Evolutionary conservation across 1,140 invertebrate genomes (phyloP), one percentile per base, ranked within the genome.

Genomic region (Pachyrhynchus sulphureomaculatus): DNA sequence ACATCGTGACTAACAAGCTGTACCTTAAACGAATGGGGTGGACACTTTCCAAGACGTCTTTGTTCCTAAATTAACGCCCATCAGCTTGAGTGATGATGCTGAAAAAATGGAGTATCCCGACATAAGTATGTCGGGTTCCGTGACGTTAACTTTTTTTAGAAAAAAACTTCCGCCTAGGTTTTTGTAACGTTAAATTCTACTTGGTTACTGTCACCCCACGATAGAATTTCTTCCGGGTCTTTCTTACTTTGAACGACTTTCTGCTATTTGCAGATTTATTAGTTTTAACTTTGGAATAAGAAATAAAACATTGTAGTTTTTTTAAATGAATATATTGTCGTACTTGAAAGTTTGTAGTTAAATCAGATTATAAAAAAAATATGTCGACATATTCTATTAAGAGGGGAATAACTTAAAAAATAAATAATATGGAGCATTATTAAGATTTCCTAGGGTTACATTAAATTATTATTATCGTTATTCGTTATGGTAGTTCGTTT

Each of bases 401-500:
- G 51, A 32, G 21, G n/a, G n/a, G 17, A 44, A 44, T 58, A 49
- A 58, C 55, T 58, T 58, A n/a, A 58, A 52, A 42, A 59, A 49
- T 42, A 34, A 59, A 33, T 51, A 33, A n/a, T n/a, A 32, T 4
- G 29, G 32, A 41, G 20, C 24, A 32, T 32, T 36, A 17, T n/a
- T 39, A 44, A 58, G 41, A 52, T 58, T 59, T 15, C 29, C 45
- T 58, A 58, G 4, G 26, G 39, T 44, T 44, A 44, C 15, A n/a
- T 36, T 47, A 37, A 44, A 17, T 49, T 17, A 49, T 29, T 48
- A 52, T n/a, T 48, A 12, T 12, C 5, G 5, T 32, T 6, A 58
- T 37, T 48, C 36, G 34, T 48, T 59, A 51, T 59, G 57, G 57
- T 59, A 59, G 21, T 48, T 55, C 32, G 18, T 21, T 39, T 17